These are phyloP conservation scores for Oenanthe melanoleuca DNA, from an alignment of 2,113 vertebrate species.

Conservation along the genomic window DNA sequence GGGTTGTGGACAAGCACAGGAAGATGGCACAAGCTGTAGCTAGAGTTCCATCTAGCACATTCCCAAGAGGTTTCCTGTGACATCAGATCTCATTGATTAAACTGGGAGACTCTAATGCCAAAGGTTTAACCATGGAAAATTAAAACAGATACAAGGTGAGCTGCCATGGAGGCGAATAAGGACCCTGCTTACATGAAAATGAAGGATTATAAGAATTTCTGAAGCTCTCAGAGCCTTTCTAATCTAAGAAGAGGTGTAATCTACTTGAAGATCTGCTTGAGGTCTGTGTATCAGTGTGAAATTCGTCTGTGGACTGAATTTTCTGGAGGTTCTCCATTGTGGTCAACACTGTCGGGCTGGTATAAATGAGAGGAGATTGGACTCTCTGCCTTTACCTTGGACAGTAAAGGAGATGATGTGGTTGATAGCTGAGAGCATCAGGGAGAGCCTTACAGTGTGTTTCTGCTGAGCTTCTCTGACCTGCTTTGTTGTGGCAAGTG, in stretches of 20 bases:
- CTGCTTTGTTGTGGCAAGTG: neutral
- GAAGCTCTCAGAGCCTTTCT: neutral
- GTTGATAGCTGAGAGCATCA: neutral
- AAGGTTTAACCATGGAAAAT: neutral
- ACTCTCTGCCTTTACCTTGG: neutral
- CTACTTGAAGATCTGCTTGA: neutral
- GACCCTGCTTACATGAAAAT: neutral
- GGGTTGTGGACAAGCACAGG: neutral
- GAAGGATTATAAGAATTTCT: neutral
- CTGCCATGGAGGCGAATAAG: neutral
- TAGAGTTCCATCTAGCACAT: neutral
- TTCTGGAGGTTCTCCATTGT: neutral
- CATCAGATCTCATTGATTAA: neutral
- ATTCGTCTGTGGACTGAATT: neutral
- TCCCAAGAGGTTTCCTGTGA: constrained; percentile 12
- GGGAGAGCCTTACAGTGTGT: neutral
- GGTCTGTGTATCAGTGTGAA: neutral
- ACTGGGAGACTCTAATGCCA: neutral
- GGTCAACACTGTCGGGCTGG: neutral
- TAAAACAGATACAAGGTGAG: constrained; percentile 18
- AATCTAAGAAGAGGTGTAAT: neutral
- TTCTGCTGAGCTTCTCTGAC: neutral
- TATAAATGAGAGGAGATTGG: neutral
- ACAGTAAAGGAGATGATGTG: neutral
- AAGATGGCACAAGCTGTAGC: neutral